A percentile compares a stretch with the other conserved stretches of the same genome.
These are phyloP conservation scores for Thera obeliscata DNA, from an alignment of 2,888 invertebrate genomes.

Conservation along the genomic window DNA sequence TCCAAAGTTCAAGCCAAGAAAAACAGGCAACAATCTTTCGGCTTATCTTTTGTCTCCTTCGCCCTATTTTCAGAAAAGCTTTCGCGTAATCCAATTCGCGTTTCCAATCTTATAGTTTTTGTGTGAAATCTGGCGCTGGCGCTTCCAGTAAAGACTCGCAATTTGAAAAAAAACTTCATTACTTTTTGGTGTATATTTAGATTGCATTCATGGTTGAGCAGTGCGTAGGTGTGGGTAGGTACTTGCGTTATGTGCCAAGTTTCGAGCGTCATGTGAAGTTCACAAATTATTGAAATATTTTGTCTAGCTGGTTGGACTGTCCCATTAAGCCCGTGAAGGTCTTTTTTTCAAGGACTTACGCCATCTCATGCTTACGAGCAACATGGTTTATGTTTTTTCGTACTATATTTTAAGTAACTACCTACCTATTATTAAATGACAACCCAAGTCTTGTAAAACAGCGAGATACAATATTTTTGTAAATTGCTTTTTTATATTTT, in stretches of 20 bases:
- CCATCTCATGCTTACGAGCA: neutral
- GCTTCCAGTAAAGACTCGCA: constrained; percentile 1
- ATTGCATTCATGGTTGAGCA: constrained; percentile 40
- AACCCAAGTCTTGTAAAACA: neutral
- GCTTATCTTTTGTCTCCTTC: constrained; percentile 16
- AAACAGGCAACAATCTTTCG: too few relatives aligned
- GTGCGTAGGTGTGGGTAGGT: constrained; percentile 38
- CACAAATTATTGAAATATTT: constrained; percentile 36
- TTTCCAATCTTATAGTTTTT: neutral
- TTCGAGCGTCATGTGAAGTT: constrained; percentile 38
- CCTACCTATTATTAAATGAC: neutral
- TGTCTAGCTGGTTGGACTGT: constrained; percentile 17
- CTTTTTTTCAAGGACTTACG: constrained; percentile 14
- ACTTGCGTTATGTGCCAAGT: constrained; percentile 40
- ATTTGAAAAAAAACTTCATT: constrained; percentile 19
- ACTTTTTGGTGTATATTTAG: constrained; percentile 39
- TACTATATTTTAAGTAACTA: neutral
- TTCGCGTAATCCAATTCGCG: constrained; percentile 20
- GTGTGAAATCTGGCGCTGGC: neutral
- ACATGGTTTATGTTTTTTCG: neutral
- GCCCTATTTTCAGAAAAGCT: constrained; percentile 47
- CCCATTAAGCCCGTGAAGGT: constrained; percentile 23
- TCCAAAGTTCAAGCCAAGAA: too few relatives aligned
- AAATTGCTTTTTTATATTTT: neutral
- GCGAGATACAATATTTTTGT: neutral